Percentiles rank a stretch among this genome's conserved stretches.
phyloP scores from a whole-genome alignment of 2,113 vertebrate species.

The Barbus barbus region DNA sequence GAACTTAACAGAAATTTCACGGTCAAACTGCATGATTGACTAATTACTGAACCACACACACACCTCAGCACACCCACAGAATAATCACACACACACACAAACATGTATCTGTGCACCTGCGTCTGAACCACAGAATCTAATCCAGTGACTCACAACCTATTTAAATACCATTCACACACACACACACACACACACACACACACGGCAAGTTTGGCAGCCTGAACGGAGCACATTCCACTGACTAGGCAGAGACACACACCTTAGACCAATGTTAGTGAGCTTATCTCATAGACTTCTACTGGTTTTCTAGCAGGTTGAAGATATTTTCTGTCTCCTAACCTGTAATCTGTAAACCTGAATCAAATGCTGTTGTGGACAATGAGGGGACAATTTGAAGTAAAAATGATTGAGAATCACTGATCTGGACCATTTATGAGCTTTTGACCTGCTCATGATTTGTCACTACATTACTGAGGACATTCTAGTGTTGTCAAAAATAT shows the following conservation, averaged over 20 bases:
- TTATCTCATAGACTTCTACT: background rate
- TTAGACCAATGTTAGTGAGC: background rate
- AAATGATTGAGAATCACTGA: background rate
- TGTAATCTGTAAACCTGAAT: too few relatives aligned
- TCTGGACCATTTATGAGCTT: background rate
- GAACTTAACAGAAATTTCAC: constrained; percentile 18
- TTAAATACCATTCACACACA: background rate
- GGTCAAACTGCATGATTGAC: constrained; percentile 59
- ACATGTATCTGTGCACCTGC: background rate
- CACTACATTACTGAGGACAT: too few relatives aligned
- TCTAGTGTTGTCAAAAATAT: too few relatives aligned
- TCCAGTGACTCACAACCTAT: constrained; percentile 32
- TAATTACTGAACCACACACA: background rate
- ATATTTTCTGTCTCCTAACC: too few relatives aligned
- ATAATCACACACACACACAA: constrained; percentile 7
- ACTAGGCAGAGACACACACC: background rate
- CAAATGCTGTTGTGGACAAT: too few relatives aligned
- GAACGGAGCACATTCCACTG: constrained; percentile 32
- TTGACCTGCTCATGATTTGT: too few relatives aligned
- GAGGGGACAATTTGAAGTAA: too few relatives aligned
- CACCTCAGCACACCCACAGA: background rate
- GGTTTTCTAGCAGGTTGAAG: background rate
- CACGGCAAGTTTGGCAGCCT: background rate
- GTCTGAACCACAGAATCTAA: constrained; percentile 17
- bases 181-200: background rate